Conservation (phyloP, 2,797 vertebrate species). For the Falco peregrinus region DNA sequence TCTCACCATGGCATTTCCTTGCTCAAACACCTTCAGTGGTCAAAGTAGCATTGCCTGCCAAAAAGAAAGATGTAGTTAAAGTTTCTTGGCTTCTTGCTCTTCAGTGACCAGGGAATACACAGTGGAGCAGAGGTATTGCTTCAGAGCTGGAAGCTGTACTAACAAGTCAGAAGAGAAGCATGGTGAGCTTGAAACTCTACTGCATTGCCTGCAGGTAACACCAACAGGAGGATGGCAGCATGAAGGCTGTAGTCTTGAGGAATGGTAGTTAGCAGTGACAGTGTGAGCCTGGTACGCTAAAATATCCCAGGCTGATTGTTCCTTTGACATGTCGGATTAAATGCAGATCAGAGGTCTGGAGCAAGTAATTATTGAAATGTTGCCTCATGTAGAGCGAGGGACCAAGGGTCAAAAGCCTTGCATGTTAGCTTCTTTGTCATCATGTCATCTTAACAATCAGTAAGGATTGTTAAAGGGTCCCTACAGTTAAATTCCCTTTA, state of each 20-base stretch:
- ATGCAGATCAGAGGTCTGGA: neutral
- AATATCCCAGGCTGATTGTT: neutral
- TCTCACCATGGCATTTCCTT: neutral
- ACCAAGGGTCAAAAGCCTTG: neutral
- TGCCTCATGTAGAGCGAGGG: neutral
- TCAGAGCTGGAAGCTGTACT: neutral
- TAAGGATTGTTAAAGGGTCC: neutral
- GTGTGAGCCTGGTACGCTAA: neutral
- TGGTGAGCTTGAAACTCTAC: neutral
- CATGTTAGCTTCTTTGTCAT: neutral
- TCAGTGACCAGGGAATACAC: neutral
- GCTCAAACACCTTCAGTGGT: neutral
- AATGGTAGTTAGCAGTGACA: neutral
- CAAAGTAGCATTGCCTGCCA: neutral
- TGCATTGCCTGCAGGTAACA: neutral
- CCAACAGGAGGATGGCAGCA: neutral
- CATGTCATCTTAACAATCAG: neutral
- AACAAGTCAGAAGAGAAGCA: neutral
- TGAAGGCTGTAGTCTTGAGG: neutral
- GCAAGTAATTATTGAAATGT: neutral
- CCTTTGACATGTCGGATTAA: neutral
- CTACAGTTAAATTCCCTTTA: neutral
- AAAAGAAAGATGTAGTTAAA: neutral
- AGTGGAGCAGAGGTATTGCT: neutral
- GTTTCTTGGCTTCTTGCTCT: neutral